Evolutionary conservation across 2,113 vertebrate species (phyloP).

Genomic region (Ceyx cyanopectus): DNA sequence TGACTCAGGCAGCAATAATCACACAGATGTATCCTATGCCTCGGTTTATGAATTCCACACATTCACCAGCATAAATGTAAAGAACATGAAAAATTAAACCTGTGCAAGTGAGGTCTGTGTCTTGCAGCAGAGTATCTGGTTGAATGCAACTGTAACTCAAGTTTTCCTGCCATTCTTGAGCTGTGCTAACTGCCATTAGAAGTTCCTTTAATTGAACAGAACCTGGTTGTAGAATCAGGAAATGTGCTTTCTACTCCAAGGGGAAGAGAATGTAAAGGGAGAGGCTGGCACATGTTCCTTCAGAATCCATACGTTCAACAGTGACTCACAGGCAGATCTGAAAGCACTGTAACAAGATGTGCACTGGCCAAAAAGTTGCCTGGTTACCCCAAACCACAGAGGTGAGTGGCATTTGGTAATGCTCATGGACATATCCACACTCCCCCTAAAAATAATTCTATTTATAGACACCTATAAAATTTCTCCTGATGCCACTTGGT

Average conservation of each 20-base stretch:
- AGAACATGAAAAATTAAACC: conserved; percentile 7
- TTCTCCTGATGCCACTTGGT: background rate
- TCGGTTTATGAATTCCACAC: conserved; percentile 11
- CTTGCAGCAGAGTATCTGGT: background rate
- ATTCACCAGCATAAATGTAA: background rate
- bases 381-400: background rate
- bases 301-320: background rate
- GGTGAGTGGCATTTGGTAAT: background rate
- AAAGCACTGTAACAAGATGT: background rate
- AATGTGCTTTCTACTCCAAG: background rate
- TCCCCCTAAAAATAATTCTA: background rate
- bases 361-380: background rate
- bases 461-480: background rate
- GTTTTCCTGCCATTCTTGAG: conserved; percentile 38
- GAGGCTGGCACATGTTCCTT: background rate
- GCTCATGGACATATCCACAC: background rate
- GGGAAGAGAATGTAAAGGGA: background rate
- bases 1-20: background rate
- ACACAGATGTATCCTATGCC: conserved; percentile 29
- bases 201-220: conserved; percentile 47
- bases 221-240: background rate
- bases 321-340: background rate
- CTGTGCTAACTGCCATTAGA: background rate
- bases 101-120: background rate
- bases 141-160: background rate